A percentile compares a stretch with the other conserved stretches of the same genome.
Conservation (phyloP, 2,113 vertebrate genomes). For the Paramormyrops kingsleyae region DNA sequence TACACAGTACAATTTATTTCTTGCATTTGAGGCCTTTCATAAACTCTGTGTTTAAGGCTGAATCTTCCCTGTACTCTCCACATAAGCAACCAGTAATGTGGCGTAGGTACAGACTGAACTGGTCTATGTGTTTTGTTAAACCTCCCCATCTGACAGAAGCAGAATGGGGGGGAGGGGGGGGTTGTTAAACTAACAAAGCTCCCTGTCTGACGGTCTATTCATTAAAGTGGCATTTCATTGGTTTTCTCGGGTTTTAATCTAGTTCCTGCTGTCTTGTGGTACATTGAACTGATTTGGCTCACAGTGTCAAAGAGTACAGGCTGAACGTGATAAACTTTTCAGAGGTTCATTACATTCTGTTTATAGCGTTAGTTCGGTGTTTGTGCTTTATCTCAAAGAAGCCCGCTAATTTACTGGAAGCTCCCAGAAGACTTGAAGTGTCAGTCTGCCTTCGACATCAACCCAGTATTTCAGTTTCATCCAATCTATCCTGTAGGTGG, state of each 20-base stretch:
- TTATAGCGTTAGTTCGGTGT: slow-evolving; percentile 29
- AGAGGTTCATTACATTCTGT: slow-evolving; percentile 20
- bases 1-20: background rate
- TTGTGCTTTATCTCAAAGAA: slow-evolving; percentile 21
- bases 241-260: slow-evolving; percentile 15
- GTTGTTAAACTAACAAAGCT: background rate
- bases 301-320: slow-evolving; percentile 9
- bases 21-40: background rate
- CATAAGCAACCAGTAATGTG: background rate
- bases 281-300: slow-evolving; percentile 32
- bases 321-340: slow-evolving; percentile 27
- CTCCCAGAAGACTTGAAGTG: background rate
- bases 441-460: background rate
- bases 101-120: background rate
- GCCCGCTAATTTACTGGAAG: slow-evolving; percentile 29
- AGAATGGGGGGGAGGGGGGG: background rate
- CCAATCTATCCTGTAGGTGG: background rate
- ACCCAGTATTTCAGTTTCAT: background rate
- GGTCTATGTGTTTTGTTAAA: background rate
- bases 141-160: background rate
- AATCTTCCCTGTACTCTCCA: background rate
- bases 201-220: slow-evolving; percentile 10
- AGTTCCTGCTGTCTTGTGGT: slow-evolving; percentile 30
- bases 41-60: background rate
- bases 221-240: slow-evolving; percentile 22